Conservation (phyloP, 2,113 vertebrate genomes). For the Hydrochoerus hydrochaeris region DNA sequence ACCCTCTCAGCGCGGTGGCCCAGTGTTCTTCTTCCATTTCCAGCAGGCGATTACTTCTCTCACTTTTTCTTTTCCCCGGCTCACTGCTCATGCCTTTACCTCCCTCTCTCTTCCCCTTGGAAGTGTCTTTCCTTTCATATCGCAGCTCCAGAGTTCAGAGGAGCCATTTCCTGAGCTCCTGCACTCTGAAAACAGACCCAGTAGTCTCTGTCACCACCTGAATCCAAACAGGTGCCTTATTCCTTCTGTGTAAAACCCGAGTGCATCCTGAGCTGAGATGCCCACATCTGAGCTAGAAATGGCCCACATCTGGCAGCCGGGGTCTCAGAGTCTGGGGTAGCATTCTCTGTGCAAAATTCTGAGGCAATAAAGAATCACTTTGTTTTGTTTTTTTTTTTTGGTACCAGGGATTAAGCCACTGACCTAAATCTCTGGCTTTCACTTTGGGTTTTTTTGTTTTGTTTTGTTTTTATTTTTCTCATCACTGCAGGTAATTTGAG, state of each 20-base stretch:
- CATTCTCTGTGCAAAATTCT: background rate
- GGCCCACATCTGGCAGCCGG: background rate
- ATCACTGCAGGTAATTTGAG: background rate
- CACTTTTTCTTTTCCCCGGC: background rate
- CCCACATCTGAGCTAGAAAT: too few relatives aligned
- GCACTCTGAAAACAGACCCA: background rate
- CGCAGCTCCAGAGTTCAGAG: background rate
- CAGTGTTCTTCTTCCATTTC: too few relatives aligned
- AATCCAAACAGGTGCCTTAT: background rate
- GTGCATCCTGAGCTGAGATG: background rate
- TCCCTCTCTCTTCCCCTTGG: background rate
- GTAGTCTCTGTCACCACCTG: background rate
- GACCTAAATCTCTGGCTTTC: too few relatives aligned
- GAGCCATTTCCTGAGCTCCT: background rate
- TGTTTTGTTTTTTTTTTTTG: too few relatives aligned
- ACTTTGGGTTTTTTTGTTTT: too few relatives aligned
- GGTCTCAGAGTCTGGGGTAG: background rate
- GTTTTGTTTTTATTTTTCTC: background rate
- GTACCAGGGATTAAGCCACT: too few relatives aligned
- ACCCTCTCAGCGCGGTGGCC: background rate
- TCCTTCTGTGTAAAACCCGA: background rate
- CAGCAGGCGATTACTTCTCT: background rate
- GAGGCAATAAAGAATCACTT: background rate
- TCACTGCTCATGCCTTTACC: background rate
- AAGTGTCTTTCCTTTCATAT: background rate